Evolutionary conservation across 2,797 vertebrate species (phyloP).

Genomic region (Lithobates sylvaticus): DNA sequence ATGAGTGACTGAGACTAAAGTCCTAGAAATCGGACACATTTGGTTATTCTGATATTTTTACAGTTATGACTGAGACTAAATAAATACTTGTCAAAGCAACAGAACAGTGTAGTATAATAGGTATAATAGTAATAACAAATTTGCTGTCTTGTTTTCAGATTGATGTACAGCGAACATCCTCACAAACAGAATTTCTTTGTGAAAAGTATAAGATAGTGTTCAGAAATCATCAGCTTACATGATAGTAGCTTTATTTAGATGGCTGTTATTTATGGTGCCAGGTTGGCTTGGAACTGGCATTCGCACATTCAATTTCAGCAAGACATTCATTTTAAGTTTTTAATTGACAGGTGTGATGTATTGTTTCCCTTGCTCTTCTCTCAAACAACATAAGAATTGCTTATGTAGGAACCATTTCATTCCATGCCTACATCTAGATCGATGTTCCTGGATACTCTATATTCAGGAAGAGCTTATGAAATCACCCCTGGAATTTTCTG

Average conservation of each 20-base stretch:
- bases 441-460: background rate
- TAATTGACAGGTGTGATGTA: conserved; percentile 5
- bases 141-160: background rate
- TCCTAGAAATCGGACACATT: background rate
- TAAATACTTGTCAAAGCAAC: background rate
- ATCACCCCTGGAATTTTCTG: conserved; percentile 3
- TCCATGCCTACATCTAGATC: background rate
- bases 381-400: background rate
- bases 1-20: background rate
- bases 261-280: background rate
- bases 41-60: background rate
- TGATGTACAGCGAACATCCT: background rate
- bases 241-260: background rate
- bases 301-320: background rate
- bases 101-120: background rate
- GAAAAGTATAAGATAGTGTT: background rate
- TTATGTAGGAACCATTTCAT: background rate
- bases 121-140: background rate
- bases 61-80: background rate
- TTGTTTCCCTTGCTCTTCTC: background rate
- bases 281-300: background rate
- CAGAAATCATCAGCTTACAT: background rate
- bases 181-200: background rate
- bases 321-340: conserved; percentile 13
- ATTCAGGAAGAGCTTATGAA: conserved; percentile 14